phyloP scores from a whole-genome alignment of 2,113 vertebrate species.

The Thamnophis sirtalis region DNA sequence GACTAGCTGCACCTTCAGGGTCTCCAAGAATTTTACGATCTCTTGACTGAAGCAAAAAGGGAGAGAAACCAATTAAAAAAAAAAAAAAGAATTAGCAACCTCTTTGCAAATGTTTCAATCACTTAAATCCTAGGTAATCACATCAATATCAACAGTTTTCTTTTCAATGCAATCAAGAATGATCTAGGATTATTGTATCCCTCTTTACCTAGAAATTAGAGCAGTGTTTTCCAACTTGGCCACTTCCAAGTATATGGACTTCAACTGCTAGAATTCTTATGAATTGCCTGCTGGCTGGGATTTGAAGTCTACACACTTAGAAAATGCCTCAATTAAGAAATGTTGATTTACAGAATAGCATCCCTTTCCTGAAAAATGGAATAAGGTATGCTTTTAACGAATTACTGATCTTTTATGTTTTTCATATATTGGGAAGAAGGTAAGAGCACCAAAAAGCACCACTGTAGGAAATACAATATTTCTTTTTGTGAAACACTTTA shows the following conservation, averaged over 20 bases:
- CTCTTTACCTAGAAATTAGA: not conserved
- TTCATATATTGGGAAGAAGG: not conserved
- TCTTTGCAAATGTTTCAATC: not conserved
- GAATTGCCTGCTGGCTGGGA: not conserved
- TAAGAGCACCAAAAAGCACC: not conserved
- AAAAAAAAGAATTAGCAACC: not conserved
- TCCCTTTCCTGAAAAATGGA: not conserved
- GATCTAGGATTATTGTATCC: not conserved
- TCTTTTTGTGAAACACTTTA: not conserved
- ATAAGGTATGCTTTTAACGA: not conserved
- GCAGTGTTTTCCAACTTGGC: not conserved
- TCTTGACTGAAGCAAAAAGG: conserved; percentile 60
- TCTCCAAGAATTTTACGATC: conserved; percentile 78
- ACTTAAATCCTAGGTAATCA: not conserved
- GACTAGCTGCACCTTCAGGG: conserved; percentile 70
- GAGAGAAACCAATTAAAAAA: not conserved
- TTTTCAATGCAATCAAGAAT: not conserved
- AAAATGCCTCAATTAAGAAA: not conserved
- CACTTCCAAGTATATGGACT: not conserved
- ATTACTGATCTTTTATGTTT: not conserved
- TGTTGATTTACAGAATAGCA: not conserved
- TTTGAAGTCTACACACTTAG: not conserved
- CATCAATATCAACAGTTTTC: not conserved
- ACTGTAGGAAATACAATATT: not conserved
- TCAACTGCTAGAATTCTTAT: not conserved